Evolutionary conservation across 2,797 vertebrate species (phyloP), one percentile per base, ranked within the genome.

Genomic region (Enteromius trimaculatus): DNA sequence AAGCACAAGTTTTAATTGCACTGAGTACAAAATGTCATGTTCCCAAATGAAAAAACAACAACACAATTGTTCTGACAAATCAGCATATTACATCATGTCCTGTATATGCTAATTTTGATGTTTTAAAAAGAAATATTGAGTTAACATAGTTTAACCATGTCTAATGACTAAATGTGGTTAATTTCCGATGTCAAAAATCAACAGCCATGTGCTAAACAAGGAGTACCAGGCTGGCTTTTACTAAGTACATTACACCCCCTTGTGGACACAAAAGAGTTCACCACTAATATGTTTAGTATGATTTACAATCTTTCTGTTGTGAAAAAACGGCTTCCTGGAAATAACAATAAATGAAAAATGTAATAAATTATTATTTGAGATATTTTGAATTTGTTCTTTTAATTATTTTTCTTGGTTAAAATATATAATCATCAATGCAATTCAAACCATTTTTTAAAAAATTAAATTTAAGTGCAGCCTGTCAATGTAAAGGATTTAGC

Each of bases 171-270:
- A 53, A 11, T 34, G 17, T 6, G 29, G 8, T 53, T 31, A 9
- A 17, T 37, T 79, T 68, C 31, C 44, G 37, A 16, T 68, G 26
- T 55, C 44, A 3, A 11, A 75, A 51, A n/a, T 74, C n/a, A 37
- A n/a, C 31, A 60, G 34, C 31, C 14, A 19, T n/a, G 21, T 6
- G 34, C 14, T 44, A 26, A 60, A 77, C 39, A 14, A 26, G 29
- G 21, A 69, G 44, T 42, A 26, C 42, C 60, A 42, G 6, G 11
- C 37, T 76, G 44, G 7, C 3, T 74, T 74, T n/a, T 55, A 39
- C 37, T 60, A 34, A 76, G 53, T 75, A 58, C 39, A 86, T 83
- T 74, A 90, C 91, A 83, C 91, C 94, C 91, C 88, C 94, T 94
- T 86, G 93, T 93, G 94, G 94, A 90, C 72, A 68, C 88, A 84